Base-by-base conservation (phyloP, 2,113 vertebrate genomes). In the Chamaetylas fuelleborni region DNA sequence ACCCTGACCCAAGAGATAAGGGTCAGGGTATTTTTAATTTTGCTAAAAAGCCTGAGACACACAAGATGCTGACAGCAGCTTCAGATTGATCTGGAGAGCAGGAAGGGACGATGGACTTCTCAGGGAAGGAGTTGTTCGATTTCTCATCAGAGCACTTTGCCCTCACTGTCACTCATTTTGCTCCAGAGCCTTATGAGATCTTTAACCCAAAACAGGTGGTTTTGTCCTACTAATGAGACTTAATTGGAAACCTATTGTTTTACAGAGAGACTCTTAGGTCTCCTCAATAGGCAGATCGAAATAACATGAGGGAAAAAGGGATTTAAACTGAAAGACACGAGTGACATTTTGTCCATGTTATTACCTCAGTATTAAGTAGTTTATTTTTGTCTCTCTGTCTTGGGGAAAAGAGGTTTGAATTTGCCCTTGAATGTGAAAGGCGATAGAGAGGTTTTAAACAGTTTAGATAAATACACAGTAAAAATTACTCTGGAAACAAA, bases 161-260 rank as follows among this genome's bases (percentile, higher is more conserved):
- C 88, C 73, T 89, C 79, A 54, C 74, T 90, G 81, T 48, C 93
- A 94, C 67, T 95, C 67, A 70, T 91, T 93, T 80, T 20, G 9
- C 58, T 80, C 50, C 64, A 34, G 33, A 95, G 84, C 19, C 28
- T 91, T 64, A 31, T 8, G 72, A 87, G 45, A 72, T 45, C 66
- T 93, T 96, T 12, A 62, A 91, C 51, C 38, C 34, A 47, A 90
- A 76, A 1, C 67, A 85, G 47, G 64, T 95, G 67, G 12, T 90
- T 95, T 92, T 94, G 38, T 93, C 67, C 60, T 33, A 40, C 81
- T 91, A 92, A 96, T 94, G 85, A 86, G 61, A 84, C 71, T 80
- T 95, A 92, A 94, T 90, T 95, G 92, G 81, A 96, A 95, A 88
- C 47, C 85, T 73, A 64, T 86, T 93, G 80, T 90, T 96, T 94